These are phyloP conservation scores for Cryptocephalus moraei DNA, from an alignment of 2,888 invertebrate species.

Conservation along the genomic window DNA sequence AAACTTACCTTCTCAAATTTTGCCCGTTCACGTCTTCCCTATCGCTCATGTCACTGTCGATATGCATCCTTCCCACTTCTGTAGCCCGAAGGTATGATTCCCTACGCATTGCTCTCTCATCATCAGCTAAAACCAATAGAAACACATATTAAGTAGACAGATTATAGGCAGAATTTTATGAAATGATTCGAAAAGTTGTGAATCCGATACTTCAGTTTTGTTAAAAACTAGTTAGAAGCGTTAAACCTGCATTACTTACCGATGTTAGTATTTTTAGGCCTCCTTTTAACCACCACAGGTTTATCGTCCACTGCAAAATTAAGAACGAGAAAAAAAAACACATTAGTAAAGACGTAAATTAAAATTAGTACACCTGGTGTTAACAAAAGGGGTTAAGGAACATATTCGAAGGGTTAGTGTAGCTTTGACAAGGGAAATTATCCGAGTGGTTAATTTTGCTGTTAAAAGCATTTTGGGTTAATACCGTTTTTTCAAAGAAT, in stretches of 20 bases:
- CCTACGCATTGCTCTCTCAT: constrained; percentile 77
- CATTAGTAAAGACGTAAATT: no score
- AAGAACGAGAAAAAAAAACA: constrained; percentile 1
- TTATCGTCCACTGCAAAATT: constrained; percentile 26
- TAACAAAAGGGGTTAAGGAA: no score
- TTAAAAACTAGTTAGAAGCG: no score
- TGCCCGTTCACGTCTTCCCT: constrained; percentile 49
- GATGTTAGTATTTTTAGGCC: constrained; percentile 37
- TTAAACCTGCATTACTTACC: constrained; percentile 27
- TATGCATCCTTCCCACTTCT: constrained; percentile 64
- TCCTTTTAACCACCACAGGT: constrained; percentile 35
- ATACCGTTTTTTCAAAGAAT: no score
- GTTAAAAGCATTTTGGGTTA: no score
- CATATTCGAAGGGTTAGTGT: no score
- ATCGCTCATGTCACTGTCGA: constrained; percentile 58
- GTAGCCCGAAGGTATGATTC: constrained; percentile 94
- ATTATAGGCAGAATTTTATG: no score
- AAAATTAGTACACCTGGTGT: no score
- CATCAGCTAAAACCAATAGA: constrained; percentile 50
- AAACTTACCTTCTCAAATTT: constrained; percentile 52
- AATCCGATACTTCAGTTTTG: no score
- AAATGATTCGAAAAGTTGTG: no score
- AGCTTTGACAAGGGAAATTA: no score
- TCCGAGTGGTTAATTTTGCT: no score
- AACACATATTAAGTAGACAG: background rate